phyloP scores from a whole-genome alignment of 1,140 invertebrate genomes.

The Hyphantria cunea region DNA sequence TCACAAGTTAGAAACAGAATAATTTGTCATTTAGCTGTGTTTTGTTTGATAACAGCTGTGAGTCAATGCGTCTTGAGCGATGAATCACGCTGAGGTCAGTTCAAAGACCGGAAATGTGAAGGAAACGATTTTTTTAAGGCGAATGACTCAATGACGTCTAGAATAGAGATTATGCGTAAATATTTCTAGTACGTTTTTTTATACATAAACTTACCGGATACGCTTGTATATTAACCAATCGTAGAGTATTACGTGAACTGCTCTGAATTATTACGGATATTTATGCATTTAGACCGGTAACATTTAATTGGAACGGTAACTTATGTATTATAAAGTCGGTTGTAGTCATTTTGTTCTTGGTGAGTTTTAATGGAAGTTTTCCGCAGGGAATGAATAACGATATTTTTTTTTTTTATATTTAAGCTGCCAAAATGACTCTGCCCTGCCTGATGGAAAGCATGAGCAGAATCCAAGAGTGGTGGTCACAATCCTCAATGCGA shows the following conservation, averaged over 20 bases:
- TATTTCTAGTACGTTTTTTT: slow-evolving; percentile 9
- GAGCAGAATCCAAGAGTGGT: too few species aligned
- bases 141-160: slow-evolving; percentile 21
- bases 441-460: too few species aligned
- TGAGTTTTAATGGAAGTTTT: too few species aligned
- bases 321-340: too few species aligned
- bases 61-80: slow-evolving; percentile 29
- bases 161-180: slow-evolving; percentile 8
- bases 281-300: too few species aligned
- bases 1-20: slow-evolving; percentile 13
- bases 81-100: slow-evolving; percentile 29
- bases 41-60: slow-evolving; percentile 36
- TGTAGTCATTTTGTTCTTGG: too few species aligned
- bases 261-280: too few species aligned
- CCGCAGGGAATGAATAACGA: too few species aligned
- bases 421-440: too few species aligned
- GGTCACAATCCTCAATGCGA: too few species aligned
- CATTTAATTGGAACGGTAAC: too few species aligned
- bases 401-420: too few species aligned
- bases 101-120: slow-evolving; percentile 28
- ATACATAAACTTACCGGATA: background rate
- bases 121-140: slow-evolving; percentile 22
- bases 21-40: slow-evolving; percentile 31
- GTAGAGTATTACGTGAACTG: background rate
- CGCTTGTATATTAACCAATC: background rate